Conservation (phyloP, 2,888 invertebrate species). For the Aplocera efformata region DNA sequence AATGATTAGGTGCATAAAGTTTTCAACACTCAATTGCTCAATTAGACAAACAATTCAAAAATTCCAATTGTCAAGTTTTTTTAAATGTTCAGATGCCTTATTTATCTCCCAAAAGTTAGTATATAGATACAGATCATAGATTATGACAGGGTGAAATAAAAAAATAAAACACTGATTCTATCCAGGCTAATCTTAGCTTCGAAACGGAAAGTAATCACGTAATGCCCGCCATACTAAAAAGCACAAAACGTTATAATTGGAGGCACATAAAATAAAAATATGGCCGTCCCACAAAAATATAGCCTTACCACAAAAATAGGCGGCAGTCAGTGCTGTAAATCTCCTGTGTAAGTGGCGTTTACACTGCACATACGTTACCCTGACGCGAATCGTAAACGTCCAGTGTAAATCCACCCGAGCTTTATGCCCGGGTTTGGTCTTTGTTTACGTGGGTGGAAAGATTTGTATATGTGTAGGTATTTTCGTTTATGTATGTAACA, state of each 20-base stretch:
- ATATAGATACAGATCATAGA: too few relatives aligned
- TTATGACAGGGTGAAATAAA: too few relatives aligned
- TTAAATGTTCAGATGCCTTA: too few relatives aligned
- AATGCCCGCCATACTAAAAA: conserved; percentile 5
- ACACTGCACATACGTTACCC: conserved; percentile 64
- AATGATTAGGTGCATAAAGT: too few relatives aligned
- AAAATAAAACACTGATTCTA: too few relatives aligned
- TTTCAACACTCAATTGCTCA: too few relatives aligned
- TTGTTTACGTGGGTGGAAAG: conserved; percentile 21
- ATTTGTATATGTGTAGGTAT: conserved; percentile 15
- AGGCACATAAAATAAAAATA: conserved; percentile 21
- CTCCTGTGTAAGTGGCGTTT: conserved; percentile 72
- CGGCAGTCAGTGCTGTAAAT: conserved; percentile 60
- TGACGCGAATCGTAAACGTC: conserved; percentile 73
- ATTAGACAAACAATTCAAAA: too few relatives aligned
- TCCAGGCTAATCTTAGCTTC: too few relatives aligned
- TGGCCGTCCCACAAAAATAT: conserved; percentile 14
- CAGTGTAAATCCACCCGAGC: conserved; percentile 37
- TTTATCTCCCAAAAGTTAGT: too few relatives aligned
- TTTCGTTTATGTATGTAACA: too few relatives aligned
- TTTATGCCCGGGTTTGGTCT: conserved; percentile 38
- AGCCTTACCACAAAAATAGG: conserved; percentile 30
- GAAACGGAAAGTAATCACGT: conserved; percentile 9
- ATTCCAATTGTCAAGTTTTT: too few relatives aligned
- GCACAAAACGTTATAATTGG: conserved; percentile 8